These are phyloP conservation scores for Diadema setosum DNA, from an alignment of 35 echinoderm and acorn worm genomes.

Conservation along the genomic window DNA sequence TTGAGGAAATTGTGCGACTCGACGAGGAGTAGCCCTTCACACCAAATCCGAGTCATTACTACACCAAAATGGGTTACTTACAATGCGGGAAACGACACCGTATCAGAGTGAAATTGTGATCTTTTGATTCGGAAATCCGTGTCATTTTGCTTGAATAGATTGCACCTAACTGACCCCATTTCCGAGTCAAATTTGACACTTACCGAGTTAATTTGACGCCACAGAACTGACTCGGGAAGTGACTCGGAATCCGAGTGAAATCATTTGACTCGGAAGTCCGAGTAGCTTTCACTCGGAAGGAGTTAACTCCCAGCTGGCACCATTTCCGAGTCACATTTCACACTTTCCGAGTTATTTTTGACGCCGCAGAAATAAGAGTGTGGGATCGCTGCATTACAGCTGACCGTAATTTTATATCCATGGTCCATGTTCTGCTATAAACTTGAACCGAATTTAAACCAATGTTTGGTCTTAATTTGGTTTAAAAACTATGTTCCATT, in stretches of 20 bases:
- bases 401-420: too few relatives aligned
- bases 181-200: slow-evolving; percentile 14
- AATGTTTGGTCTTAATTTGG: too few relatives aligned
- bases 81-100: slow-evolving; percentile 7
- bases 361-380: too few relatives aligned
- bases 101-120: slow-evolving; percentile 15
- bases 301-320: too few relatives aligned
- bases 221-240: background rate
- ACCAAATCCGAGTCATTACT: background rate
- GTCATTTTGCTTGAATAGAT: slow-evolving; percentile 9
- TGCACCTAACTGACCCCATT: background rate
- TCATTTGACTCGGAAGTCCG: slow-evolving; percentile 2
- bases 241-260: slow-evolving; percentile 9
- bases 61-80: slow-evolving; percentile 9
- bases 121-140: background rate
- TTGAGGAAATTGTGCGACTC: background rate
- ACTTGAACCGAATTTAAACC: too few relatives aligned
- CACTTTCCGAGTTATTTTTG: too few relatives aligned
- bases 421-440: too few relatives aligned
- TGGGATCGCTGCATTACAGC: too few relatives aligned
- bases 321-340: too few relatives aligned
- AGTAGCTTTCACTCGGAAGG: too few relatives aligned
- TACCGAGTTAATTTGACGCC: background rate
- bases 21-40: slow-evolving; percentile 7
- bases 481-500: too few relatives aligned